These are phyloP conservation scores for Stomorhina lunata DNA, from an alignment of 2,888 invertebrate species.

Conservation along the genomic window DNA sequence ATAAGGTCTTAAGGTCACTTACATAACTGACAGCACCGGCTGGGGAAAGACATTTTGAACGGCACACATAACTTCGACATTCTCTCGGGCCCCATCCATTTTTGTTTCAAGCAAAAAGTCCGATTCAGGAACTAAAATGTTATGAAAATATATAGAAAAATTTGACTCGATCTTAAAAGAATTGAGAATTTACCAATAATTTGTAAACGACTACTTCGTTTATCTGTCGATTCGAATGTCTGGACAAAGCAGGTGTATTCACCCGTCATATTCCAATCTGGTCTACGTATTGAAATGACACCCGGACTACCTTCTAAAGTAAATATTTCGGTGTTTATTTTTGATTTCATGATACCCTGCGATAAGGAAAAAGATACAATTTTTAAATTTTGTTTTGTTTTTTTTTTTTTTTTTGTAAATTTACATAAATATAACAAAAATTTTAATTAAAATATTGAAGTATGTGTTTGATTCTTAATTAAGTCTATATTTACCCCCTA, in stretches of 20 bases:
- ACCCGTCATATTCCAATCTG: conserved; percentile 80
- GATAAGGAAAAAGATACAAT: conserved; percentile 11
- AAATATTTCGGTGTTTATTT: conserved; percentile 79
- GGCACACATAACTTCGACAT: conserved; percentile 78
- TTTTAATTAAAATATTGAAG: too few relatives aligned
- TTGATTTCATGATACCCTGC: conserved; percentile 79
- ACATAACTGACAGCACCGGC: conserved; percentile 78
- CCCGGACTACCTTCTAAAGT: conserved; percentile 78
- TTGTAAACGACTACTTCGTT: conserved; percentile 79
- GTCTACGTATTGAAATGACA: conserved; percentile 79
- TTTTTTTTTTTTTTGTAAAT: too few relatives aligned
- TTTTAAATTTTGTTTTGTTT: too few relatives aligned
- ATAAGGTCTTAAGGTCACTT: conserved; percentile 67
- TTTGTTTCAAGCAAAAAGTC: conserved; percentile 79
- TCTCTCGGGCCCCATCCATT: conserved; percentile 76
- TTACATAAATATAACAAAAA: too few relatives aligned
- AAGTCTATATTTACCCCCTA: too few relatives aligned
- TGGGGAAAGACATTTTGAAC: conserved; percentile 79
- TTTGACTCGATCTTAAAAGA: not conserved
- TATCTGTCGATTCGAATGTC: conserved; percentile 80
- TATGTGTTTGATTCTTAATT: too few relatives aligned
- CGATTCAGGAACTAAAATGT: conserved; percentile 77
- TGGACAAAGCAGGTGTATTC: conserved; percentile 80
- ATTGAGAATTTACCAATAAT: conserved; percentile 76
- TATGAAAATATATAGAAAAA: not conserved